Evolutionary conservation across 1,140 invertebrate genomes (phyloP).

Genomic region (Oncopeltus fasciatus): DNA sequence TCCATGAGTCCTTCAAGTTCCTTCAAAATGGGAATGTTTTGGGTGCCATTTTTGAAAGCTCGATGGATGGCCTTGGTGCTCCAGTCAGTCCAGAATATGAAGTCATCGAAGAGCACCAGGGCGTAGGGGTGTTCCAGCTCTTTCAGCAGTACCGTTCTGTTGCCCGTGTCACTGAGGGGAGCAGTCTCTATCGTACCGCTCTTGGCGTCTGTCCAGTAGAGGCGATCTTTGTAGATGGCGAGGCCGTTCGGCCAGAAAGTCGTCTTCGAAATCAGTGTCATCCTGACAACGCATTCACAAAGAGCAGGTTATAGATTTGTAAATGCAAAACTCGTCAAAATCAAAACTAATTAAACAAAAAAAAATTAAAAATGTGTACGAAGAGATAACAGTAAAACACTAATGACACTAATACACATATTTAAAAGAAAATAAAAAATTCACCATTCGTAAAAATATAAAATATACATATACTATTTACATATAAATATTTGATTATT

Average conservation of each 20-base stretch:
- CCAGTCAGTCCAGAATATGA: slow-evolving; percentile 79
- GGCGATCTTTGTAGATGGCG: slow-evolving; percentile 59
- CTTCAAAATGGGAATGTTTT: slow-evolving; percentile 44
- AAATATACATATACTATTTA: too few species aligned
- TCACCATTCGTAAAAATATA: too few species aligned
- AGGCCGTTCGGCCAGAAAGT: slow-evolving; percentile 81
- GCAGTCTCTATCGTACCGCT: slow-evolving; percentile 50
- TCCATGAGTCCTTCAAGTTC: slow-evolving; percentile 63
- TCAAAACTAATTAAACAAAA: too few species aligned
- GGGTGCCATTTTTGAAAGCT: slow-evolving; percentile 51
- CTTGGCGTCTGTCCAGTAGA: slow-evolving; percentile 70
- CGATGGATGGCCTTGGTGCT: slow-evolving; percentile 54
- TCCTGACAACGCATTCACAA: too few species aligned
- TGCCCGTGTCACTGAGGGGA: slow-evolving; percentile 48
- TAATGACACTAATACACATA: too few species aligned
- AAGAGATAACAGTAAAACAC: too few species aligned
- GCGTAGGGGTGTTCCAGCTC: slow-evolving; percentile 73
- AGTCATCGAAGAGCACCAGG: slow-evolving; percentile 54
- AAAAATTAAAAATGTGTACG: too few species aligned
- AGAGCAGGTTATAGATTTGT: too few species aligned
- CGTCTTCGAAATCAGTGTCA: slow-evolving; percentile 50
- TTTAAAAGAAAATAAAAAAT: too few species aligned
- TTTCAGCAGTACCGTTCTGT: slow-evolving; percentile 36
- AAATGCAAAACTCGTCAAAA: too few species aligned
- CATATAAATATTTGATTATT: too few species aligned